phyloP scores from a whole-genome alignment of 2,113 vertebrate species.

The Isichthys henryi region DNA sequence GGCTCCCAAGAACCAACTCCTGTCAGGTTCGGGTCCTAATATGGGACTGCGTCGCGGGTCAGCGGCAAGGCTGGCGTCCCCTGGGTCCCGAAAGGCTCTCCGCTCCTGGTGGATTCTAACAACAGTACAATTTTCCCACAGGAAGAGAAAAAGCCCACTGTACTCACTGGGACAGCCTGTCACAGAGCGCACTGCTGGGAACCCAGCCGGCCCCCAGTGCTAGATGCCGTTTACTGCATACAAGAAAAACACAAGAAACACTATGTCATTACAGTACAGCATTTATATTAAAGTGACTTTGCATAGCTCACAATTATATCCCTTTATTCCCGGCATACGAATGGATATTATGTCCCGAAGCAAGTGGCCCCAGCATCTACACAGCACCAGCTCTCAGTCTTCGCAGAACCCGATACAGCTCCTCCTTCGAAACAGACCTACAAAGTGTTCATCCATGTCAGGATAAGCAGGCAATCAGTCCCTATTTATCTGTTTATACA shows the following conservation, averaged over 20 bases:
- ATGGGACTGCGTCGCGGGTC: constrained; percentile 67
- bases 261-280: not conserved
- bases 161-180: constrained; percentile 31
- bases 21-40: constrained; percentile 59
- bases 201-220: constrained; percentile 18
- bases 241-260: not conserved
- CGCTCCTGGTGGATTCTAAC: constrained; percentile 56
- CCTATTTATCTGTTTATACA: not conserved
- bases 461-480: not conserved
- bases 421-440: not conserved
- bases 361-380: not conserved
- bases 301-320: not conserved
- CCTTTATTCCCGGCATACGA: not conserved
- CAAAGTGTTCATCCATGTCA: not conserved
- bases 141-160: constrained; percentile 55
- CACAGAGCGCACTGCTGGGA: constrained; percentile 41
- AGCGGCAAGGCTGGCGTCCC: constrained; percentile 69
- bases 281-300: not conserved
- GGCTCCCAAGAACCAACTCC: not conserved
- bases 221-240: not conserved
- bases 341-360: not conserved
- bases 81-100: constrained; percentile 56
- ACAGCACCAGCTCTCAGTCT: not conserved
- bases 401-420: not conserved
- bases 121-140: constrained; percentile 80